Percentiles rank a stretch among this genome's conserved stretches.
Evolutionary conservation across 1,140 invertebrate species (phyloP).

Genomic region (Pseudachorutes palmiensis): DNA sequence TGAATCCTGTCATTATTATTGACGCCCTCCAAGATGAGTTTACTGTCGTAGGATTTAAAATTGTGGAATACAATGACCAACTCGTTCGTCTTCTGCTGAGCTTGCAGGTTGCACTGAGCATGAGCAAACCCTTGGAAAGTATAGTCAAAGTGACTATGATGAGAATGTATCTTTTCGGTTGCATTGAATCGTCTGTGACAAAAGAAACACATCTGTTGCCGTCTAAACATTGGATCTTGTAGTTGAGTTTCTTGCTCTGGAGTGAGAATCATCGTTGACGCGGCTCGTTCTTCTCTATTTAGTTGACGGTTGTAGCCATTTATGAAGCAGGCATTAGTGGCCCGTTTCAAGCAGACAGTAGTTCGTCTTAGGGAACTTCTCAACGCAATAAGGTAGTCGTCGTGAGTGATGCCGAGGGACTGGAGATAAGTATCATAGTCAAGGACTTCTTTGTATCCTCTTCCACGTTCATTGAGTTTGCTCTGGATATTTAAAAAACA

Average conservation of each 20-base stretch:
- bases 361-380: not conserved
- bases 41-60: not conserved
- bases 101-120: not conserved
- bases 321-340: slow-evolving; percentile 15
- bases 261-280: not conserved
- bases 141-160: not conserved
- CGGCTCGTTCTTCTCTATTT: not conserved
- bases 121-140: not conserved
- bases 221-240: no score
- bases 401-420: no score
- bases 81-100: not conserved
- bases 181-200: slow-evolving; percentile 5
- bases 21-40: not conserved
- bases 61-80: slow-evolving; percentile 3
- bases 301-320: not conserved
- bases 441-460: slow-evolving; percentile 1
- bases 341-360: slow-evolving; percentile 29
- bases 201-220: slow-evolving; percentile 7
- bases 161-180: not conserved
- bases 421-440: no score
- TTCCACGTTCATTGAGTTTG: not conserved
- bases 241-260: not conserved
- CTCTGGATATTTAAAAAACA: no score
- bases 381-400: not conserved
- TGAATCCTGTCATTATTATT: not conserved